Base-by-base conservation (phyloP, 2,888 invertebrate species). In the Folsomia manolachei region DNA sequence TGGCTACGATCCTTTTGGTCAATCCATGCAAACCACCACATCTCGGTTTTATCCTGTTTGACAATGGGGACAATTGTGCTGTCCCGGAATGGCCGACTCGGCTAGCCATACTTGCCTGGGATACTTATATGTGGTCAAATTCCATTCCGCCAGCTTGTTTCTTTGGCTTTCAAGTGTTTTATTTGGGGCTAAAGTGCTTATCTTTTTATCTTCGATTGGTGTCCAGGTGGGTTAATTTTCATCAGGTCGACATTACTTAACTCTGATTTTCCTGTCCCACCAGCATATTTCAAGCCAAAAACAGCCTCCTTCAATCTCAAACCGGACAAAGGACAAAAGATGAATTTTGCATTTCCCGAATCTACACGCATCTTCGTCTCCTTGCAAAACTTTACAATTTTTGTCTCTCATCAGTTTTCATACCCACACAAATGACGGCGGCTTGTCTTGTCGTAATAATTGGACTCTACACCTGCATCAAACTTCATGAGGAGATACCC, bases 21-120 rank as follows among this genome's bases (percentile, higher is more conserved):
- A 71, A 69, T 19, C 71, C 71, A n/a, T 74, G 74, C 64, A 74
- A 74, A 21, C 74, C 74, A 26, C 74, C 74, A 1, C 74, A 74
- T 63, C 27, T 74, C 18, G 74, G 74, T 19, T 74, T 71, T 19
- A 74, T 74, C 1, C 62, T 74, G 0, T 70, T 63, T n/a, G 25
- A 74, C 23, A 60, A 53, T 0, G 26, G 9, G 1, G n/a, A 25
- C 0, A 63, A 60, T 11, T 72, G 71, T 21, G 19, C 25, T n/a
- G 27, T 60, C 1, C 70, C 74, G 2, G 27, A 25, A 26, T 51
- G 56, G 56, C 24, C 63, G 7, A 24, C 24, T 9, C 21, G 63
- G n/a, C 2, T 63, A 2, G 19, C 24, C 11, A 63, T 63, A 19
- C n/a, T 23, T 4, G 25, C 24, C 14, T 63, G 9, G 4, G 63